These are phyloP conservation scores for Parazoanthus darwini DNA, from an alignment of 92 coral and sea anemone species.

Conservation along the genomic window DNA sequence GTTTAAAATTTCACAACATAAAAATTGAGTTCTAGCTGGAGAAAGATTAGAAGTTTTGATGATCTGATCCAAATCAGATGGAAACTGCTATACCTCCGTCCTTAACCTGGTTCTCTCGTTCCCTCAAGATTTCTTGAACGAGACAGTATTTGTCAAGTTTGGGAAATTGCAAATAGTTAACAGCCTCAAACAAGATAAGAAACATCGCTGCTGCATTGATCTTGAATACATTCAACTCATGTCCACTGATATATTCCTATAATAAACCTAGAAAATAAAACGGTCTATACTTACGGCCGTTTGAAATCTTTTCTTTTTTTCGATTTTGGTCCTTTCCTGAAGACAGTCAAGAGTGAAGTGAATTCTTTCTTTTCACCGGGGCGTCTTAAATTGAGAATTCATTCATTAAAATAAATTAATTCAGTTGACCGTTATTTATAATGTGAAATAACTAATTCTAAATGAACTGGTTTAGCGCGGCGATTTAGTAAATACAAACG, in stretches of 20 bases:
- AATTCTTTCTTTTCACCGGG: conserved; percentile 50
- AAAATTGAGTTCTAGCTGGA: conserved; percentile 68
- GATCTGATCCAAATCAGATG: conserved; percentile 57
- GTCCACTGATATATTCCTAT: neutral
- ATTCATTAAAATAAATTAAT: conserved; percentile 89
- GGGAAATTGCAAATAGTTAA: conserved; percentile 20
- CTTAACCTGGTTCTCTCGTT: conserved; percentile 18
- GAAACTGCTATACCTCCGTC: conserved; percentile 17
- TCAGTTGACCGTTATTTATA: conserved; percentile 86
- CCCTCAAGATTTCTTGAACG: neutral
- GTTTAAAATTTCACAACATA: conserved; percentile 80
- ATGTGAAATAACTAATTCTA: conserved; percentile 85
- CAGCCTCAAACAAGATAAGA: conserved; percentile 22
- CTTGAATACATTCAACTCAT: conserved; percentile 9
- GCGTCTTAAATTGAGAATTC: conserved; percentile 73
- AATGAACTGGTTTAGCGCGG: conserved; percentile 63
- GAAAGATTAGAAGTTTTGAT: conserved; percentile 72
- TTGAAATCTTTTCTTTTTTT: neutral
- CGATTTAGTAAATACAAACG: conserved; percentile 24
- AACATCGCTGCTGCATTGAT: conserved; percentile 15
- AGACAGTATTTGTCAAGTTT: conserved; percentile 1
- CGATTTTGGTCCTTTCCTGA: conserved; percentile 43
- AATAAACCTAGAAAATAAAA: neutral
- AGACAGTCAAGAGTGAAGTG: conserved; percentile 48
- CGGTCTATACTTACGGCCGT: conserved; percentile 25